These are phyloP conservation scores for Teleogryllus oceanicus DNA, from an alignment of 2,888 invertebrate species.

Conservation along the genomic window DNA sequence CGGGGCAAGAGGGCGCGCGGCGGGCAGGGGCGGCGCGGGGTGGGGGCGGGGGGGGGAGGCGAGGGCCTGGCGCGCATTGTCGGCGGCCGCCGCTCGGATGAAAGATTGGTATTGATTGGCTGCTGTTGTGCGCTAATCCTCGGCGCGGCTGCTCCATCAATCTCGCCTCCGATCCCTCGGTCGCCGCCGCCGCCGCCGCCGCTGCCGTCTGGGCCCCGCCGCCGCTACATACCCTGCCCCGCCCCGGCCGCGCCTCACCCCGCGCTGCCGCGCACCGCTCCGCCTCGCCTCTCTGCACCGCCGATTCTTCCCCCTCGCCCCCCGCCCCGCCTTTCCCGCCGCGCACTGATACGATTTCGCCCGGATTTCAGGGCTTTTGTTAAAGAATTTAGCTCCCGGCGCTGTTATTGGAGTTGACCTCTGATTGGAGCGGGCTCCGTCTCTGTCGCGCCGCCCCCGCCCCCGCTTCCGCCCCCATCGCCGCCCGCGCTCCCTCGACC, in stretches of 20 bases:
- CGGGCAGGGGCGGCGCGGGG: neutral
- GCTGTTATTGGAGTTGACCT: constrained; percentile 27
- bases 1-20: constrained; percentile 4
- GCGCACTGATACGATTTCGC: constrained; percentile 8
- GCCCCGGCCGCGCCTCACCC: neutral
- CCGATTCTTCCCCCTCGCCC: neutral
- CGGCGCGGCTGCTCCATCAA: constrained; percentile 18
- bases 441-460: neutral
- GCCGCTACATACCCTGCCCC: neutral
- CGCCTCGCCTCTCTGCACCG: neutral
- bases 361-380: constrained; percentile 12
- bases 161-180: constrained; percentile 18
- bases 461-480: neutral
- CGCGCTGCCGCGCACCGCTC: neutral
- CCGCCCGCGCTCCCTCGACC: neutral
- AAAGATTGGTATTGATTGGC: constrained; percentile 18
- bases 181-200: constrained; percentile 11
- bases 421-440: constrained; percentile 28
- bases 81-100: constrained; percentile 2
- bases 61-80: constrained; percentile 20
- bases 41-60: neutral
- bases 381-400: constrained; percentile 18
- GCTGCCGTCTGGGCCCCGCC: neutral
- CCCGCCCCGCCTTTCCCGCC: neutral
- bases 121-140: constrained; percentile 18